These are phyloP conservation scores for Dermochelys coriacea DNA, from an alignment of 2,797 vertebrate species.

Conservation along the genomic window DNA sequence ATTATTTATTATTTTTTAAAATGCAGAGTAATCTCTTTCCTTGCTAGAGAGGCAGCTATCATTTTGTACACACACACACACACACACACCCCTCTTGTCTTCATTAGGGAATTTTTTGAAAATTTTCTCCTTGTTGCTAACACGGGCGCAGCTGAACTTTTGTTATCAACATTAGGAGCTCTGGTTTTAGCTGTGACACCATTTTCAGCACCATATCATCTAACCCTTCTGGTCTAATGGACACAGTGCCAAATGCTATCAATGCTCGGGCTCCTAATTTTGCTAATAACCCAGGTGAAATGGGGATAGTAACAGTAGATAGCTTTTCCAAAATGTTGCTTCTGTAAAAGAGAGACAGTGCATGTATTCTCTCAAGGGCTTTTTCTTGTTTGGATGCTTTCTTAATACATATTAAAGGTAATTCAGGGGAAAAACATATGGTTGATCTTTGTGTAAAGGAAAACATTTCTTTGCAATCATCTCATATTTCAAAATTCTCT, in stretches of 20 bases:
- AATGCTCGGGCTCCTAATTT: not conserved
- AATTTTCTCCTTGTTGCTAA: not conserved
- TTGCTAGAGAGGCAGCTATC: no score
- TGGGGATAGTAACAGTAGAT: not conserved
- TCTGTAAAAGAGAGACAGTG: not conserved
- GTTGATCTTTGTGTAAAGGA: not conserved
- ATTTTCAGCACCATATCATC: not conserved
- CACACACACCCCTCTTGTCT: no score
- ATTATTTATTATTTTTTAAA: not conserved
- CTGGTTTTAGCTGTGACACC: not conserved
- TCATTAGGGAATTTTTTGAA: no score
- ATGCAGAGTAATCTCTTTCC: no score
- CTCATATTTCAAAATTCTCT: not conserved
- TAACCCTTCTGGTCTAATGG: not conserved
- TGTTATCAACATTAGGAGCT: not conserved
- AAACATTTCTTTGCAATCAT: not conserved
- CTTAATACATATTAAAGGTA: not conserved
- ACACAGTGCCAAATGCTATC: not conserved
- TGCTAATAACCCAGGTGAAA: not conserved
- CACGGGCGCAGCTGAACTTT: not conserved
- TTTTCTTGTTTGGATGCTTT: not conserved
- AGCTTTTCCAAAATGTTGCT: not conserved
- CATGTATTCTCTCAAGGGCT: not conserved
- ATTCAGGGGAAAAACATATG: not conserved
- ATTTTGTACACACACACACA: no score